Base-by-base conservation (phyloP, 2,113 vertebrate genomes). In the Neotoma lepida region DNA sequence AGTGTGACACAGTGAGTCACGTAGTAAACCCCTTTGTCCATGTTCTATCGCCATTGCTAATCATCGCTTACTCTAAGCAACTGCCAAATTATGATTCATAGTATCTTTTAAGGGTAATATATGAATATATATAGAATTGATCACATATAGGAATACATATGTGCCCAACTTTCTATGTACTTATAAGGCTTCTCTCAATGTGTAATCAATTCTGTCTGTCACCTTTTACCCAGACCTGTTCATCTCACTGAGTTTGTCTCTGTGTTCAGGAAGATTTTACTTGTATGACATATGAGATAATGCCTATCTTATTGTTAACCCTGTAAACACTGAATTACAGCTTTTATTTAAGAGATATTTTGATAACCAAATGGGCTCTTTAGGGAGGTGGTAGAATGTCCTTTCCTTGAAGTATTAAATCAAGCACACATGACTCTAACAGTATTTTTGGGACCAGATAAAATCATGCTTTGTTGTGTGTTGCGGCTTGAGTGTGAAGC, bases 11-110 rank as follows among this genome's bases (percentile, higher is more conserved):
- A 71, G 68, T 1, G 66, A 70, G 7, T 71, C 18, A 39, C 18
- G 3, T 4, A 22, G 68, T 70, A n/a, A 39, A n/a, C 17, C 68
- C 68, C 18, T 39, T 39, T 71, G 68, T 39, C 35, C 68, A 39
- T 20, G 18, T 39, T n/a, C 10, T 1, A n/a, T 1, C 2, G 15
- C 39, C 35, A 70, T 85, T 85, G n/a, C 41, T 70, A 86, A 39
- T 17, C 54, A 28, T 86, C 22, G 73, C 56, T 80, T 64, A 68
- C 4, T 77, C 61, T 54, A 71, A 68, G 15, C 26, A 80, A 89
- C 10, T 70, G 22, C 44, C 14, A 89, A 90, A 73, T 86, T 46
- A 86, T 77, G 63, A 92, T 94, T 95, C 64, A 66, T 76, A 93
- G 74, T 66, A 39, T n/a, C 9, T 18, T 64, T 13, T 33, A 7